Percentiles rank a stretch among this genome's conserved stretches.
These are phyloP conservation scores for Fissipunctia ypsillon DNA, from an alignment of 2,888 invertebrate species.

Conservation along the genomic window DNA sequence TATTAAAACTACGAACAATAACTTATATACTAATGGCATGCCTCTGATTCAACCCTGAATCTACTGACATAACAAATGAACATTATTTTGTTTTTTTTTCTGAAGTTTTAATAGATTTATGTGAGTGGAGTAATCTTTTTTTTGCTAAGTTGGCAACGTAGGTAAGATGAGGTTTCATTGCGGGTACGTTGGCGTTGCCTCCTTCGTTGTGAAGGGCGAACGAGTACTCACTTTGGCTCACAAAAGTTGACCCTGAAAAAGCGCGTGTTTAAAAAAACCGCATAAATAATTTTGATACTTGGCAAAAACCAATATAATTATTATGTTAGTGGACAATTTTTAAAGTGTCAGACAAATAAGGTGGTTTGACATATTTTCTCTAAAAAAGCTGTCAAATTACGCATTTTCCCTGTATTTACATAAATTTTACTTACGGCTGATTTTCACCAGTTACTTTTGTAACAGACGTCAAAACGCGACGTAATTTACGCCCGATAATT, in stretches of 20 bases:
- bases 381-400: neutral
- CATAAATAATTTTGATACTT: neutral
- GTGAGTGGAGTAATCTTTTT: slow-evolving; percentile 5
- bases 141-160: neutral
- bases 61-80: slow-evolving; percentile 27
- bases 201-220: neutral
- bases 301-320: neutral
- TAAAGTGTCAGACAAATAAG: neutral
- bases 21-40: slow-evolving; percentile 11
- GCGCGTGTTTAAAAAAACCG: too few species aligned
- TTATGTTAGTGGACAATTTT: neutral
- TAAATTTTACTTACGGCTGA: neutral
- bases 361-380: neutral
- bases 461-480: neutral
- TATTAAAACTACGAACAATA: slow-evolving; percentile 4
- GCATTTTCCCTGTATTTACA: neutral
- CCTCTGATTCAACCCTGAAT: neutral
- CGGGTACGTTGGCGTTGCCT: neutral
- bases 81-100: slow-evolving; percentile 4
- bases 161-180: slow-evolving; percentile 10
- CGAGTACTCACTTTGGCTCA: neutral
- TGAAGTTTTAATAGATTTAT: slow-evolving; percentile 17
- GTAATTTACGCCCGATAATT: neutral
- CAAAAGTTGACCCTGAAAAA: too few species aligned
- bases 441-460: neutral